Conservation (phyloP, 2,888 invertebrate genomes). For the Drosophila cracens region DNA sequence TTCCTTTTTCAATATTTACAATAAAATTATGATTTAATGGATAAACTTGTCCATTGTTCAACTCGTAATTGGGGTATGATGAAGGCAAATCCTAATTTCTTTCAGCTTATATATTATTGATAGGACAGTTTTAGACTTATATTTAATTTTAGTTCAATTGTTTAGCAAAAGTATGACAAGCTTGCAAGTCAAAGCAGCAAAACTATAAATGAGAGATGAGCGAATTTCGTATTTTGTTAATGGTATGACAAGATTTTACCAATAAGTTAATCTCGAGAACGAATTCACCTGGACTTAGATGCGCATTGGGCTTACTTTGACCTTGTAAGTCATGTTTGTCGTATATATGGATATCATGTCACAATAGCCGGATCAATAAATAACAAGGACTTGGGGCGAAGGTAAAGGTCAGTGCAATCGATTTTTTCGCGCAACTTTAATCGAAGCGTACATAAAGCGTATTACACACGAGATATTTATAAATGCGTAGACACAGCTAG, state of each 20-base stretch:
- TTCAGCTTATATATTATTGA: neutral
- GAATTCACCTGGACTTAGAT: neutral
- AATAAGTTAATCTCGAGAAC: neutral
- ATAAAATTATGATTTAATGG: neutral
- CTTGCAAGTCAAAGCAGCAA: neutral
- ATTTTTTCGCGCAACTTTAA: conserved; percentile 36
- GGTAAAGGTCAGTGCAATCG: conserved; percentile 49
- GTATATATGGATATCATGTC: neutral
- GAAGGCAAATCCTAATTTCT: neutral
- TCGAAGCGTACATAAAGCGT: conserved; percentile 25
- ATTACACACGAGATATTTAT: conserved; percentile 23
- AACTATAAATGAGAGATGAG: neutral
- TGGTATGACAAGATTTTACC: neutral
- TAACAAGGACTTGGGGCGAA: neutral
- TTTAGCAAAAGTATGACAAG: neutral
- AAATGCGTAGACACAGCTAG: conserved; percentile 8
- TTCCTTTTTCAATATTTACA: neutral
- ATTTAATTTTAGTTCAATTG: neutral
- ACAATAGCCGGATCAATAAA: conserved; percentile 2
- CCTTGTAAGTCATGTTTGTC: neutral
- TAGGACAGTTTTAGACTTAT: neutral
- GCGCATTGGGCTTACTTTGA: neutral
- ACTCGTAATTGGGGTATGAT: neutral
- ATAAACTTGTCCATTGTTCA: neutral
- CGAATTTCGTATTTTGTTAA: neutral